Evolutionary conservation across 2,888 invertebrate genomes (phyloP), one percentile per base, ranked within the genome.

Genomic region (Galerucella calmariensis): DNA sequence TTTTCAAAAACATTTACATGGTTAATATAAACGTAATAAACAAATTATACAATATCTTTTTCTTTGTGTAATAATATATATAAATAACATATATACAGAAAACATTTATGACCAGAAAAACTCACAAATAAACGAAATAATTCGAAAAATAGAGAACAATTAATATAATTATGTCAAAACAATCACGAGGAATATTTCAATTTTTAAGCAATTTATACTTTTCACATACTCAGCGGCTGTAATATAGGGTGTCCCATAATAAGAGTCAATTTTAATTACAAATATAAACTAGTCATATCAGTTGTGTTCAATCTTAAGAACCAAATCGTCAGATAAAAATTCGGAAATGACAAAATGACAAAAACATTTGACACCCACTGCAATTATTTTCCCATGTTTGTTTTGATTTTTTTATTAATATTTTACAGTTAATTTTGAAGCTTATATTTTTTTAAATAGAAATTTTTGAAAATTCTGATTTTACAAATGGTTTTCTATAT

Each of bases 91-190:
- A 86, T 86, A 83, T 86, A 84, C 86, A 86, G 82, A 79, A 81
- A 76, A 81, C 83, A 83, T 82, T 76, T 83, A 79, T 87, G 87
- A 87, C 87, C 86, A 87, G 86, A 87, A 85, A 82, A 85, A 87
- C 86, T 86, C 86, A 82, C 85, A 82, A 83, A 83, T 84, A 81
- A 85, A 83, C 82, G 83, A 86, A 84, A 84, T 82, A 82, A 69
- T n/a, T n/a, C 27, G 79, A 81, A 79, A 80, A 79, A 79, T 77
- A 9, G 6, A 77, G 82, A 82, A 83, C 80, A 62, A 81, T 79
- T 83, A 80, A 81, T 75, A 73, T 73, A 75, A 69, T 41, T 27
- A 58, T 27, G 56, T 48, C 41, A 41, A 70, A 63, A 65, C 62
- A 20, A 53, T 27, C n/a, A 20, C 44, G 53, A 51, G 20, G 4